Percentiles rank a stretch among this genome's conserved stretches.
These are phyloP conservation scores for Sipha flava DNA, from an alignment of 1,140 invertebrate species.

Conservation along the genomic window DNA sequence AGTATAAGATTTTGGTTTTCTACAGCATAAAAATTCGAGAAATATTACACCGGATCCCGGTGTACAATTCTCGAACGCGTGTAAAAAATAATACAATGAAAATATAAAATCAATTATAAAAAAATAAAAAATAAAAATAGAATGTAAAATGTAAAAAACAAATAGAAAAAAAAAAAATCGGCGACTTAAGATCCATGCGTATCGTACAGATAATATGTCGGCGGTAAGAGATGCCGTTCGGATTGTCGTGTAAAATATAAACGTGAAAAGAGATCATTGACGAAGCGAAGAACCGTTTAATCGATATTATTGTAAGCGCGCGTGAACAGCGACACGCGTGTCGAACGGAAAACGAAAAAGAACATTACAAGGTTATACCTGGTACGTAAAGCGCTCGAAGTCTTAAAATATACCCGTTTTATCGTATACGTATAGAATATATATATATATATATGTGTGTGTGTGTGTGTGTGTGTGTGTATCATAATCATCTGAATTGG, in stretches of 20 bases:
- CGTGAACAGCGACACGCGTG: no score
- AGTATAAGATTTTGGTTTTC: not conserved
- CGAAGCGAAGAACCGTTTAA: not conserved
- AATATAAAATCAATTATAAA: not conserved
- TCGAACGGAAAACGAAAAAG: not conserved
- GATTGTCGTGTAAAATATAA: not conserved
- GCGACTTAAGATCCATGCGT: no score
- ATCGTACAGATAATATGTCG: no score
- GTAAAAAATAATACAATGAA: not conserved
- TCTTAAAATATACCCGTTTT: no score
- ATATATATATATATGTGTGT: no score
- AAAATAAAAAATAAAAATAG: not conserved
- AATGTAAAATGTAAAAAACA: not conserved
- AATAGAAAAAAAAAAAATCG: not conserved
- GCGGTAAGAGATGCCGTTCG: no score
- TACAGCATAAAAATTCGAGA: not conserved
- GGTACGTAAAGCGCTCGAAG: no score
- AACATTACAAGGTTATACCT: not conserved
- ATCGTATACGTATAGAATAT: no score
- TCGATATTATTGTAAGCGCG: no score
- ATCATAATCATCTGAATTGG: no score
- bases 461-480: no score
- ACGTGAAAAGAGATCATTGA: slow-evolving; percentile 23
- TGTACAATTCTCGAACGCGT: not conserved
- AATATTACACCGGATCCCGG: not conserved